Base-by-base conservation (phyloP, 2,113 vertebrate species). In the Lepisosteus oculatus region DNA sequence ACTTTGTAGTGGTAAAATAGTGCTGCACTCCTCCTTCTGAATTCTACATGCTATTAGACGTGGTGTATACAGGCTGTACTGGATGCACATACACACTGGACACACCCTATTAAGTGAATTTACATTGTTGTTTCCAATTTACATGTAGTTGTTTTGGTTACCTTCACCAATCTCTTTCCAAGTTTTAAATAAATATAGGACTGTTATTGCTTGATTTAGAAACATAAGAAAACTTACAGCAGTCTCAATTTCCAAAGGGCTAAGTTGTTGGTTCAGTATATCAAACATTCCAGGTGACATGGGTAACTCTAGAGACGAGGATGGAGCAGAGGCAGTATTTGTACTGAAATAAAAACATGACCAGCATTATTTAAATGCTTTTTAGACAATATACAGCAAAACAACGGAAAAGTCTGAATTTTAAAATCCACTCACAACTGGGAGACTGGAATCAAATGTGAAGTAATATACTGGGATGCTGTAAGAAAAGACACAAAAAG, bases 231-330 rank as follows among this genome's bases (percentile, higher is more conserved):
- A 69, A 92, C 95, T 67, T 85, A 99, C 96, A 0, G 90, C 93
- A 9, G 81, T 92, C 83, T 97, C 94, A 0, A 98, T 93, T 61
- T 95, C 94, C 2, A 94, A 90, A 65, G 92, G 92, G 29, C 93
- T 95, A 69, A 99, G 89, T 13, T 95, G 90, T 82, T 97, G 92
- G 81, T 86, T 95, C 84, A 99, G 92, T 86, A 96, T 93, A 63
- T 96, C 90, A 11, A 96, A 99, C 76, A 96, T 95, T 0, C 95
- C 95, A 14, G 96, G 97, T 76, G 95, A 97, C 94, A 99, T 95
- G 5, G 96, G 96, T 0, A 95, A 95, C 68, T 98, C 95, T 11
- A 94, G 94, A 70, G 95, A 95, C 73, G 89, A 95, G 69, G 86
- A 91, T 3, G 91, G 82, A 17, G 87, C 88, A 3, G 90, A 75